These are phyloP conservation scores for Himalopsyche japonica DNA, from an alignment of 2,888 invertebrate species.

Conservation along the genomic window DNA sequence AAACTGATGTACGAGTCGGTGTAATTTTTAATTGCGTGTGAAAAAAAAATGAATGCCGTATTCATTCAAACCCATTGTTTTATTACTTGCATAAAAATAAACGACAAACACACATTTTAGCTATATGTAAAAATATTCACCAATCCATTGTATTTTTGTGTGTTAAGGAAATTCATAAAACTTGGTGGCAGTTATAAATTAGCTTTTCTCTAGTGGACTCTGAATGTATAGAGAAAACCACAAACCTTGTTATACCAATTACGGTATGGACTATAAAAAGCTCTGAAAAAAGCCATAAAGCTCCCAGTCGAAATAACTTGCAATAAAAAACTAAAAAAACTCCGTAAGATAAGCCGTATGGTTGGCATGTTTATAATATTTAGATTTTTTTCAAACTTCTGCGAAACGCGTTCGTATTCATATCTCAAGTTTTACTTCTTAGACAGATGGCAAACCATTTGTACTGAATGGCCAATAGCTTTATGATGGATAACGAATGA, in stretches of 20 bases:
- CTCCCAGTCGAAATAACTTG: conserved; percentile 6
- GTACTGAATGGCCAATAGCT: neutral
- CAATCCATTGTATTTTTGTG: neutral
- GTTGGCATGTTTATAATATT: conserved; percentile 27
- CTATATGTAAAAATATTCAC: neutral
- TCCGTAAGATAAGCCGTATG: neutral
- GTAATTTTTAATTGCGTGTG: neutral
- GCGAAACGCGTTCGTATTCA: neutral
- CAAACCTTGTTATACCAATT: conserved; percentile 20
- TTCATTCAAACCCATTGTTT: neutral
- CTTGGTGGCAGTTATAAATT: neutral
- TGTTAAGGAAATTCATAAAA: neutral
- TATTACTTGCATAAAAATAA: neutral
- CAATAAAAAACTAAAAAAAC: conserved; percentile 4
- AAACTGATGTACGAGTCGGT: neutral
- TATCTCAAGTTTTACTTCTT: neutral
- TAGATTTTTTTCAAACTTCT: neutral
- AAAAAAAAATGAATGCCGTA: neutral
- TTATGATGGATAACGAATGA: neutral
- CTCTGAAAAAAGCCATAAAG: conserved; percentile 9
- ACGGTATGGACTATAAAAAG: conserved; percentile 26
- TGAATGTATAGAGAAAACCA: neutral
- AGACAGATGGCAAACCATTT: neutral
- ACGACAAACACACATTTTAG: neutral
- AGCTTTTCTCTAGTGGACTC: neutral